These are phyloP conservation scores for Nymphicus hollandicus DNA, from an alignment of 2,113 vertebrate genomes.

Conservation along the genomic window DNA sequence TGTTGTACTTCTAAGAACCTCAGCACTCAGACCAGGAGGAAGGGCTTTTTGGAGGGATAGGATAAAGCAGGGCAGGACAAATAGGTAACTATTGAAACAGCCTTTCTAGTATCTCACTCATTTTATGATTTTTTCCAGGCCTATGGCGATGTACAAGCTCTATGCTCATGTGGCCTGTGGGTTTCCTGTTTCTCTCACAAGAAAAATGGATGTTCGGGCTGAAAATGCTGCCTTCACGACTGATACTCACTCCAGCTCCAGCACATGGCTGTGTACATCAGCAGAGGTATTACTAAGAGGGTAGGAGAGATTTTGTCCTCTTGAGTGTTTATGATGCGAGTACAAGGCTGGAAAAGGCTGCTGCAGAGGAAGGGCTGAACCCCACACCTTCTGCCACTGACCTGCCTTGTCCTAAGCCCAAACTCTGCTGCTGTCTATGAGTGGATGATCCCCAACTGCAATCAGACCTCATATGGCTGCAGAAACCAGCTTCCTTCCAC, in stretches of 20 bases:
- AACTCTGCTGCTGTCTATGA: background rate
- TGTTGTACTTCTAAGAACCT: background rate
- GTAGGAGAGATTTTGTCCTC: background rate
- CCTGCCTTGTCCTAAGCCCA: background rate
- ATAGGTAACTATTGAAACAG: background rate
- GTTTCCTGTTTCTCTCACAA: background rate
- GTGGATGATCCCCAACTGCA: background rate
- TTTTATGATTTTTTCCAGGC: background rate
- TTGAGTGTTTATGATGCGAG: background rate
- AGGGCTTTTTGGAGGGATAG: background rate
- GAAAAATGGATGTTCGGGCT: background rate
- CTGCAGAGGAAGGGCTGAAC: background rate
- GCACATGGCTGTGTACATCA: background rate
- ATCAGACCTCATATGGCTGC: background rate
- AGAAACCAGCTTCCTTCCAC: background rate
- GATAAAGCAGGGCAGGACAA: background rate
- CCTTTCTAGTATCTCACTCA: background rate
- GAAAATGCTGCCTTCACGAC: background rate
- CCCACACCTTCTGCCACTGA: background rate
- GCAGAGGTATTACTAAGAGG: background rate
- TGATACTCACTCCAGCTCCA: rapidly evolving
- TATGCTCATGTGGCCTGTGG: rapidly evolving
- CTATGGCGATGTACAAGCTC: background rate
- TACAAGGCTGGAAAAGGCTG: background rate
- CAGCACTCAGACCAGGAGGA: background rate